These are phyloP conservation scores for Drosophila bunnanda DNA, from an alignment of 2,888 invertebrate species.

Conservation along the genomic window DNA sequence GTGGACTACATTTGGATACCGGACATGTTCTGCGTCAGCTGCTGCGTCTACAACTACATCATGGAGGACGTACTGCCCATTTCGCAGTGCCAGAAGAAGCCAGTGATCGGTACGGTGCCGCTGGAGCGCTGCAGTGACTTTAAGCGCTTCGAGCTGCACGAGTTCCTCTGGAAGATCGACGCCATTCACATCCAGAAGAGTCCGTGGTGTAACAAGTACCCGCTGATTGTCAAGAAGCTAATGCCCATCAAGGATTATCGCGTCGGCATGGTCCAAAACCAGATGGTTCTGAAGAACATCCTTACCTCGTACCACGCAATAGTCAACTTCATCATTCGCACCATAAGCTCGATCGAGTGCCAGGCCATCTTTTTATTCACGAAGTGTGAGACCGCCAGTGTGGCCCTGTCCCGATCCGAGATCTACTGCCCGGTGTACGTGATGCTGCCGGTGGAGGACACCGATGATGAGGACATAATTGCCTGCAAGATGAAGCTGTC, in stretches of 20 bases:
- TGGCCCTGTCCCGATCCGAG: constrained; percentile 75
- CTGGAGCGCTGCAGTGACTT: constrained; percentile 82
- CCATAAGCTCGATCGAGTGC: constrained; percentile 82
- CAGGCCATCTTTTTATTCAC: constrained; percentile 80
- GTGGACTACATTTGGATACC: constrained; percentile 82
- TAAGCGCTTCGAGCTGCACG: constrained; percentile 80
- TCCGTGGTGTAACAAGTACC: constrained; percentile 81
- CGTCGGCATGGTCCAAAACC: constrained; percentile 65
- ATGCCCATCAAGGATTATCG: constrained; percentile 78
- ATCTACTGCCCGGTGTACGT: constrained; percentile 84
- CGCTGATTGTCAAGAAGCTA: constrained; percentile 82
- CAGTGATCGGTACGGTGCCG: constrained; percentile 82
- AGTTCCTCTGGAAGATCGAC: constrained; percentile 80
- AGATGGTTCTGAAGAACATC: constrained; percentile 63
- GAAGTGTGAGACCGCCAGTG: constrained; percentile 74
- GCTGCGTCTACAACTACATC: constrained; percentile 66
- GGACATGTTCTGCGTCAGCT: constrained; percentile 70
- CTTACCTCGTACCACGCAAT: constrained; percentile 73
- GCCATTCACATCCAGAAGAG: constrained; percentile 83
- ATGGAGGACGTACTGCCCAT: constrained; percentile 76
- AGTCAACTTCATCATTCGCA: constrained; percentile 82
- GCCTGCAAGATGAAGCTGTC: constrained; percentile 67
- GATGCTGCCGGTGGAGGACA: constrained; percentile 67
- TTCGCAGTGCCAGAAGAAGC: constrained; percentile 73
- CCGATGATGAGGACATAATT: constrained; percentile 55